Percentiles rank a stretch among this genome's conserved stretches.
These are phyloP conservation scores for Perca schrenkii DNA, from an alignment of 2,113 vertebrate species.

Conservation along the genomic window DNA sequence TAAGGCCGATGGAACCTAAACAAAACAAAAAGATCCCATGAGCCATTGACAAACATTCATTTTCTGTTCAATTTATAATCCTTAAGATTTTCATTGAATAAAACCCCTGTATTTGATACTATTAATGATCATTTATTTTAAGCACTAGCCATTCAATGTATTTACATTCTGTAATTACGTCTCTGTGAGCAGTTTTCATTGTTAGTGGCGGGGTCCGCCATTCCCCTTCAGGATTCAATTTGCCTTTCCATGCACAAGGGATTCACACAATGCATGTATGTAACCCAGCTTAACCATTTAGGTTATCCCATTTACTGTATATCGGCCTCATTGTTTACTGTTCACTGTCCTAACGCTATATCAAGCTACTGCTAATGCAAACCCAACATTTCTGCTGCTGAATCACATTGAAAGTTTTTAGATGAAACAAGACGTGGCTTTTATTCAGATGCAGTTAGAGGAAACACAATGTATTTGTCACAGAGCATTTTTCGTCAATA, in stretches of 20 bases:
- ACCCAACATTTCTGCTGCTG: background rate
- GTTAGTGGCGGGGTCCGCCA: background rate
- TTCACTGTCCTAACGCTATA: background rate
- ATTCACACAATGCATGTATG: background rate
- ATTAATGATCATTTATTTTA: background rate
- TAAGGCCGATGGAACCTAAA: slow-evolving; percentile 97
- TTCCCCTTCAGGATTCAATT: background rate
- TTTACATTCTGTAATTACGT: background rate
- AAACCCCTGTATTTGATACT: background rate
- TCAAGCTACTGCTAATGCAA: background rate
- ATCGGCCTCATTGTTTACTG: background rate
- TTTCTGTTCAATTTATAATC: background rate
- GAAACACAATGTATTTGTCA: background rate
- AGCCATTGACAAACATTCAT: slow-evolving; percentile 23
- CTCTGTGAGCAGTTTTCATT: background rate
- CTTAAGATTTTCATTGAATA: background rate
- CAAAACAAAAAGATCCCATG: slow-evolving; percentile 31
- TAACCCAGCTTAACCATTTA: background rate
- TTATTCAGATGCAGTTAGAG: slow-evolving; percentile 5
- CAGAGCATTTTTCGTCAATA: background rate
- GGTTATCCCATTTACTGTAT: background rate
- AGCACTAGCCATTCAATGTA: background rate
- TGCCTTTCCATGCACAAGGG: background rate
- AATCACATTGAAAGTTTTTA: background rate
- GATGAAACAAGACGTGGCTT: background rate